Conservation (phyloP, 2,113 vertebrate genomes). For the Chionodraco myersi region DNA sequence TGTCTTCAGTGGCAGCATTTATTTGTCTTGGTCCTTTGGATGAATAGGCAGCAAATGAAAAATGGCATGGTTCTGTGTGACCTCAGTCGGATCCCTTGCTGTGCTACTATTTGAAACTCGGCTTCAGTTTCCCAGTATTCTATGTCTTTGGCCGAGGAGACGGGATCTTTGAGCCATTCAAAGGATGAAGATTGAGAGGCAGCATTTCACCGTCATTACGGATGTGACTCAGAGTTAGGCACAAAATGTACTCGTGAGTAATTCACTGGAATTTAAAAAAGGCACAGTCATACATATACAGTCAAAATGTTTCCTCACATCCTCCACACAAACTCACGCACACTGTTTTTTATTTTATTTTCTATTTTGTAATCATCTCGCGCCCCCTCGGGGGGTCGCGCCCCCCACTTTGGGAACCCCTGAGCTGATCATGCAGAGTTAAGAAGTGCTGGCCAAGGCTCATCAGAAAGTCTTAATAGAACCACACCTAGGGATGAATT, state of each 20-base stretch:
- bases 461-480: slow-evolving; percentile 5
- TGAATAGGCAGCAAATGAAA: slow-evolving; percentile 30
- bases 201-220: slow-evolving; percentile 43
- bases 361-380: too few relatives aligned
- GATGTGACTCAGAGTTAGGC: slow-evolving; percentile 56
- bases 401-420: too few relatives aligned
- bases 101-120: slow-evolving; percentile 28
- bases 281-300: slow-evolving; percentile 39
- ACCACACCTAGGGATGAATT: background rate
- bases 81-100: slow-evolving; percentile 15
- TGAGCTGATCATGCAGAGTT: slow-evolving; percentile 1
- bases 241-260: slow-evolving; percentile 57
- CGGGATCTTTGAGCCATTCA: slow-evolving; percentile 56
- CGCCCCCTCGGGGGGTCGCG: too few relatives aligned
- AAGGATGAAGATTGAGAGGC: slow-evolving; percentile 22
- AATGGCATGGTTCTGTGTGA: slow-evolving; percentile 3
- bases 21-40: slow-evolving; percentile 31
- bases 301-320: slow-evolving; percentile 23
- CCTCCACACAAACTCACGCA: background rate
- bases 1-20: slow-evolving; percentile 19
- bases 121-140: slow-evolving; percentile 28
- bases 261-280: slow-evolving; percentile 51
- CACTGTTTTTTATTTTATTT: background rate
- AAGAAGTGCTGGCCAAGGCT: background rate
- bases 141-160: slow-evolving; percentile 27